Base-by-base conservation (phyloP, 2,113 vertebrate genomes). In the Baryphthengus martii region DNA sequence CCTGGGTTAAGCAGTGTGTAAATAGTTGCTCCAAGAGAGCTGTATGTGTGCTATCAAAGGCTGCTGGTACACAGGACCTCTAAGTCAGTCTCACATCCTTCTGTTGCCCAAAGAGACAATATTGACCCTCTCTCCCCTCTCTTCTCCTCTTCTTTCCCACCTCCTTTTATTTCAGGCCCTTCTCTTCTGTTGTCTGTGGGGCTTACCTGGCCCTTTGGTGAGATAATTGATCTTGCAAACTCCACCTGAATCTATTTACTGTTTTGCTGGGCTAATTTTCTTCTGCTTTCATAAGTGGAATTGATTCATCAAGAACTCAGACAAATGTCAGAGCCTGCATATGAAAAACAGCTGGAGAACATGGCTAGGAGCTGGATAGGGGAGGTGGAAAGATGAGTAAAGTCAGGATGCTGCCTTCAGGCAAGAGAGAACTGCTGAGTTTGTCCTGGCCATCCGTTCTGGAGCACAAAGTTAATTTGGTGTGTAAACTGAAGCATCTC, bases 31-130 rank as follows among this genome's bases (percentile, higher is more conserved):
- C 42, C 29, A 47, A 63, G 45, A 63, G 23, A 44, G 9, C 7
- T 73, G 13, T n/a, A 3, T 18, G 28, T 29, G 31, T 66, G 39
- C 8, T 77, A 7, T 31, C 0, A 0, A 35, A 33, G 37, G 39
- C 31, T 88, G n/a, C 11, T 33, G 14, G 71, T 20, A 83, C 13
- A 26, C 1, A 1, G 26, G 33, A 74, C 11, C 29, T 74, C 12
- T 21, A 40, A 47, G 15, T 25, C 45, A 50, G 25, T 21, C 37
- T 67, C 29, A 80, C 25, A 55, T 6, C 6, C 70, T 92, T 50
- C 17, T 47, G 5, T 10, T 77, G 16, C 9, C 52, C 25, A 9
- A 63, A 84, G 40, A 71, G 20, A 9, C 4, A 35, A 0, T 5
- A 45, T 1, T 65, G 72, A 55, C 28, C 23, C 6, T 63, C 2